Conservation (phyloP, 1,140 invertebrate species). For the Cepaea nemoralis region DNA sequence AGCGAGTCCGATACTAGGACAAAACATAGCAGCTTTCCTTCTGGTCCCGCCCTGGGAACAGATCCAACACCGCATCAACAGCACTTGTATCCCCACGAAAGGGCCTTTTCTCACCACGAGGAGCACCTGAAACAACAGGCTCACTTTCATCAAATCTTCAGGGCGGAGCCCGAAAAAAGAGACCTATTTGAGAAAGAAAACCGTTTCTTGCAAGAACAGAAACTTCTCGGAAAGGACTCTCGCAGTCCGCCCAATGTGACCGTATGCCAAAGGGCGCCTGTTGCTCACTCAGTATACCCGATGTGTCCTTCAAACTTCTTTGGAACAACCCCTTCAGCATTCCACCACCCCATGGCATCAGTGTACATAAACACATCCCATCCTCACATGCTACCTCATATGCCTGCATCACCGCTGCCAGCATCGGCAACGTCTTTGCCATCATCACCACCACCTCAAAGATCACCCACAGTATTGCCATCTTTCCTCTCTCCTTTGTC, state of each 20-base stretch:
- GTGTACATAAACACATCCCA: slow-evolving; percentile 43
- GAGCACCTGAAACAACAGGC: slow-evolving; percentile 18
- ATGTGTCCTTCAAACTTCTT: slow-evolving; percentile 44
- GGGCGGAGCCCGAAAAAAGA: slow-evolving; percentile 41
- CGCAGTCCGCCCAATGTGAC: slow-evolving; percentile 61
- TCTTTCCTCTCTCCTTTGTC: background rate
- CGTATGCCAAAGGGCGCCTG: slow-evolving; percentile 52
- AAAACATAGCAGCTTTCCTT: background rate
- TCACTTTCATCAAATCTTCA: slow-evolving; percentile 28
- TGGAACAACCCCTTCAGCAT: slow-evolving; percentile 29
- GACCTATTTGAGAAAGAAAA: slow-evolving; percentile 48
- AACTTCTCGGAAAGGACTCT: slow-evolving; percentile 40
- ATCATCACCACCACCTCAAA: slow-evolving; percentile 11
- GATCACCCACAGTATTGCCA: background rate
- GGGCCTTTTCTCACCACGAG: background rate
- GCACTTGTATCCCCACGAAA: background rate
- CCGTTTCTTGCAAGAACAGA: slow-evolving; percentile 44
- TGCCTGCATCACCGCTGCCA: background rate
- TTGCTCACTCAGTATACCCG: slow-evolving; percentile 39
- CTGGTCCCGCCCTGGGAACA: background rate
- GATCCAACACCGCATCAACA: background rate
- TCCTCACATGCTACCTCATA: slow-evolving; percentile 8
- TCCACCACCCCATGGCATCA: slow-evolving; percentile 44
- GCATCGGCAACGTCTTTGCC: slow-evolving; percentile 1
- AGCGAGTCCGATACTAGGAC: background rate